Percentiles rank a stretch among this genome's conserved stretches.
Evolutionary conservation across 2,888 invertebrate species (phyloP).

Genomic region (Nyleta sp.): DNA sequence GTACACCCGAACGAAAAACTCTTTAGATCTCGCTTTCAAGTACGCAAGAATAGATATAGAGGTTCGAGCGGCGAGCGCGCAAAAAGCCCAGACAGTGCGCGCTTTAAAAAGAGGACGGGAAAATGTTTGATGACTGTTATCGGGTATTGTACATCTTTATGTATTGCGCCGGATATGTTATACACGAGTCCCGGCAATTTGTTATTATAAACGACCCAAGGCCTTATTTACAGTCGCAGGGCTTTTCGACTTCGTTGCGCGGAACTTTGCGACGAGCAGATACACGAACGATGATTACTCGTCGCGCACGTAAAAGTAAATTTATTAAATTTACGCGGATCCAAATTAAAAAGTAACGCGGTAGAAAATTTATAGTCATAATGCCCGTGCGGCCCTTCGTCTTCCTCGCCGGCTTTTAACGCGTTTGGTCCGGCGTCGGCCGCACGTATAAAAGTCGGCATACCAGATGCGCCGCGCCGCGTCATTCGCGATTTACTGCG

Average conservation of each 20-base stretch:
- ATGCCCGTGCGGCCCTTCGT: constrained; percentile 41
- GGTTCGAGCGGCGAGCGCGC: constrained; percentile 32
- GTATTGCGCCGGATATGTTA: constrained; percentile 43
- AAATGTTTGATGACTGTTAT: constrained; percentile 62
- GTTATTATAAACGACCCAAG: constrained; percentile 36
- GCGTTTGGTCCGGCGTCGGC: constrained; percentile 49
- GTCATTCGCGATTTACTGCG: constrained; percentile 78
- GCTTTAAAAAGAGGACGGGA: constrained; percentile 41
- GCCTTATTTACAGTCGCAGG: constrained; percentile 5
- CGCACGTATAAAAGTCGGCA: constrained; percentile 72
- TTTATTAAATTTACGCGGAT: constrained; percentile 19
- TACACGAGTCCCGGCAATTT: constrained; percentile 38
- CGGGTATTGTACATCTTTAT: constrained; percentile 61
- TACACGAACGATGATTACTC: too few species aligned
- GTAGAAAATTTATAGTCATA: constrained; percentile 40
- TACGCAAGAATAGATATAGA: constrained; percentile 62
- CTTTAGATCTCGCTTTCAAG: constrained; percentile 60
- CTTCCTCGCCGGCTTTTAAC: constrained; percentile 51
- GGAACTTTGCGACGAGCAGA: not conserved
- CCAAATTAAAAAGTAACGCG: constrained; percentile 31
- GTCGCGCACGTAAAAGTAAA: constrained; percentile 12
- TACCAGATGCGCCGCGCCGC: constrained; percentile 76
- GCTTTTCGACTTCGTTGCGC: not conserved
- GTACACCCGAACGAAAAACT: constrained; percentile 69
- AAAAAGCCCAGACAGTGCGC: constrained; percentile 46